phyloP scores from a whole-genome alignment of 2,113 vertebrate genomes.

The Xyrauchen texanus region DNA sequence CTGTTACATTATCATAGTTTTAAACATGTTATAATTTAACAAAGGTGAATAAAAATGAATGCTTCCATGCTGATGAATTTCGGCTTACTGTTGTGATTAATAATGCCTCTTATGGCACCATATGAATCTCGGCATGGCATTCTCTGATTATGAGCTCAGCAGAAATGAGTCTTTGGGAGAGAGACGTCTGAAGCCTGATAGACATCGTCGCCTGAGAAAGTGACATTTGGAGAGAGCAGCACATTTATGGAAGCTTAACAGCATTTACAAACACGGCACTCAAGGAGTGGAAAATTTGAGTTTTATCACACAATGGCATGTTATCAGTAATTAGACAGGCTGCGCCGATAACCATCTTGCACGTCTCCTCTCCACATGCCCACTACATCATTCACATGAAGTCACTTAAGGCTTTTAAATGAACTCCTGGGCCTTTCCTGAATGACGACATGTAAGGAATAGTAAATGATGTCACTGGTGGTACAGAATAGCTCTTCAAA shows the following conservation, averaged over 20 bases:
- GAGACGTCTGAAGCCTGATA: background rate
- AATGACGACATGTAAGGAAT: too few relatives aligned
- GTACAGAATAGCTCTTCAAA: too few relatives aligned
- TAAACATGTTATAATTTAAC: too few relatives aligned
- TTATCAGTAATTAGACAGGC: slow-evolving; percentile 9
- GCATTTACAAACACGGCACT: slow-evolving; percentile 21
- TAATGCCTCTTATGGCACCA: background rate
- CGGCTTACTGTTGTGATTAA: background rate
- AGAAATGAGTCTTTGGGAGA: slow-evolving; percentile 28
- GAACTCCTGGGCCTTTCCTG: too few relatives aligned
- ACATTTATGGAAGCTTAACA: slow-evolving; percentile 6
- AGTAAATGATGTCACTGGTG: too few relatives aligned
- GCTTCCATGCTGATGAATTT: background rate
- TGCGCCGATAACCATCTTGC: too few relatives aligned
- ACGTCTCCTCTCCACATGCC: too few relatives aligned
- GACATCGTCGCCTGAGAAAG: slow-evolving; percentile 23
- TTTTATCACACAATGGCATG: slow-evolving; percentile 14
- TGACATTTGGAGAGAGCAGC: slow-evolving; percentile 1
- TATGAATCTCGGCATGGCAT: background rate
- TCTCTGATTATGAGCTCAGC: slow-evolving; percentile 34
- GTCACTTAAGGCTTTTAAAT: too few relatives aligned
- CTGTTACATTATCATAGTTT: too few relatives aligned
- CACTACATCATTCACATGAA: too few relatives aligned
- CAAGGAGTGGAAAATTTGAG: background rate
- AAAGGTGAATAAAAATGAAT: too few relatives aligned